Conservation (phyloP, 2,113 vertebrate species). For the Aphyosemion australe region DNA sequence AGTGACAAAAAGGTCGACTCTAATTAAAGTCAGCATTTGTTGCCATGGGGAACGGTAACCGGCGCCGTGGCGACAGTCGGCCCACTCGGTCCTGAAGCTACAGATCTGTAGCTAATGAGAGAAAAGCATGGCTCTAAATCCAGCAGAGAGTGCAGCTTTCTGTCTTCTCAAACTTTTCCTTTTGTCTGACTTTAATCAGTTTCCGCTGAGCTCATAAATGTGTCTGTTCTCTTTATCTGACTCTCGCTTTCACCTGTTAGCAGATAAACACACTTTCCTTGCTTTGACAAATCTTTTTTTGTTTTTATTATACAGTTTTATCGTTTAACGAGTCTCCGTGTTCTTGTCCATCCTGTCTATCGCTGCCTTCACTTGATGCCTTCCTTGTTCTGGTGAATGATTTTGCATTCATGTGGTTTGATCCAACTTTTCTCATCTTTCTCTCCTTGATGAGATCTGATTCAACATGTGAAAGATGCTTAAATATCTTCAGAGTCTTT, state of each 20-base stretch:
- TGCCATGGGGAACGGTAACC: conserved; percentile 52
- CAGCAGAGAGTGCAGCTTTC: conserved; percentile 33
- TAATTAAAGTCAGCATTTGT: conserved; percentile 72
- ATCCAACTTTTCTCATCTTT: not conserved
- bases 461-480: conserved; percentile 44
- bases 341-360: conserved; percentile 32
- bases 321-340: conserved; percentile 46
- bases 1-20: conserved; percentile 64
- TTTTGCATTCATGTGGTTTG: too few relatives aligned
- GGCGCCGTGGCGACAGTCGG: conserved; percentile 43
- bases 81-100: conserved; percentile 57
- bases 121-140: conserved; percentile 36
- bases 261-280: conserved; percentile 7
- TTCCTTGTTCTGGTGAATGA: not conserved
- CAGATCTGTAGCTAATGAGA: conserved; percentile 67
- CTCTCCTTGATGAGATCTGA: conserved; percentile 37
- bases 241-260: conserved; percentile 25
- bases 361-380: not conserved
- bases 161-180: conserved; percentile 18
- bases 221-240: conserved; percentile 35
- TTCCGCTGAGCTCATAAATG: conserved; percentile 15
- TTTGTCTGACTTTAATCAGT: conserved; percentile 4
- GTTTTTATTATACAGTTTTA: conserved; percentile 26
- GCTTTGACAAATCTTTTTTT: conserved; percentile 19
- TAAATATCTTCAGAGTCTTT: conserved; percentile 46